Conservation (phyloP, 2,797 vertebrate genomes). For the Enteromius viviparus region DNA sequence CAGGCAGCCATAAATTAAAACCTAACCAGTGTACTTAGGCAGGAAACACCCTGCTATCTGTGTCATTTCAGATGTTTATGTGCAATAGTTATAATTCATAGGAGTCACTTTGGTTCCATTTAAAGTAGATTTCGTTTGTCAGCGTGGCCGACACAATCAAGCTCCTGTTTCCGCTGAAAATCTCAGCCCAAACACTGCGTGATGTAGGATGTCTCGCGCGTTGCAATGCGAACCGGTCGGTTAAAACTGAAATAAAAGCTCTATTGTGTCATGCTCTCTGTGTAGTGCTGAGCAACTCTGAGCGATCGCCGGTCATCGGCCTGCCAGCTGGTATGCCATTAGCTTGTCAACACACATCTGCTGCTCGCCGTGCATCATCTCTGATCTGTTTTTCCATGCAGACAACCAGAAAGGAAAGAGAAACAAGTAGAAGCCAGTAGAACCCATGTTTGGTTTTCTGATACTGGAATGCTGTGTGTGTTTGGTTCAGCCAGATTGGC, state of each 20-base stretch:
- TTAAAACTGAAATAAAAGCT: constrained; percentile 60
- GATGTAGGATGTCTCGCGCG: constrained; percentile 35
- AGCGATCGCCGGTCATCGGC: constrained; percentile 21
- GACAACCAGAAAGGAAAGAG: constrained; percentile 4
- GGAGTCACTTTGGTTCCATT: neutral
- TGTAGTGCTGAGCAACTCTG: constrained; percentile 33
- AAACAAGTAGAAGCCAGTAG: constrained; percentile 9
- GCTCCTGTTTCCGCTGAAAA: constrained; percentile 4
- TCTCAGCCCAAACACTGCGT: constrained; percentile 13
- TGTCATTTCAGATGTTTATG: constrained; percentile 49
- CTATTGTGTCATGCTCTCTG: constrained; percentile 55
- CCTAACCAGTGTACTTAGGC: constrained; percentile 50
- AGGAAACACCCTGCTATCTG: constrained; percentile 50
- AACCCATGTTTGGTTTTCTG: neutral
- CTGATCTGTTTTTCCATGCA: neutral
- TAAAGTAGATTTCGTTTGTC: neutral
- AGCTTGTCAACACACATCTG: constrained; percentile 15
- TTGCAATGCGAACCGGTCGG: constrained; percentile 52
- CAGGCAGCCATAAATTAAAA: constrained; percentile 55
- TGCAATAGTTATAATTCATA: constrained; percentile 33
- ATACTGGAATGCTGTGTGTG: constrained; percentile 31
- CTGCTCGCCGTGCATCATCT: neutral
- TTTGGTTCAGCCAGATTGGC: constrained; percentile 6
- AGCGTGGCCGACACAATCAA: constrained; percentile 12
- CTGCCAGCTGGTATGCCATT: constrained; percentile 45